phyloP scores from a whole-genome alignment of 2,797 vertebrate species.

The Malurus leucopterus region DNA sequence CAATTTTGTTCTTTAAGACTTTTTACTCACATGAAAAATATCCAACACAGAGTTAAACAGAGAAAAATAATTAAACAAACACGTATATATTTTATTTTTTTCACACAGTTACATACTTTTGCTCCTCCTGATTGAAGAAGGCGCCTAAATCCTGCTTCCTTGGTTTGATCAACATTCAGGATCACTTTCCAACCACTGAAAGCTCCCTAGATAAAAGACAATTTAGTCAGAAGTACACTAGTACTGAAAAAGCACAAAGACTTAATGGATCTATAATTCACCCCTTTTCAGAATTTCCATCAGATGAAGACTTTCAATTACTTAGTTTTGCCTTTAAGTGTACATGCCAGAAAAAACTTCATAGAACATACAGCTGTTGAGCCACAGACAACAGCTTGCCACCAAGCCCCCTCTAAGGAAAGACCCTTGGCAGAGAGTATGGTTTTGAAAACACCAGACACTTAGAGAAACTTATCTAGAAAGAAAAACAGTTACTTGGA shows the following conservation, averaged over 20 bases:
- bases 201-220: slow-evolving; percentile 79
- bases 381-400: not conserved
- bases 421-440: not conserved
- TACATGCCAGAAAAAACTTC: not conserved
- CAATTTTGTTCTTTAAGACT: not conserved
- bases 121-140: slow-evolving; percentile 94
- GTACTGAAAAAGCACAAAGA: not conserved
- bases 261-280: not conserved
- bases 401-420: not conserved
- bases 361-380: not conserved
- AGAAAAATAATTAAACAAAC: not conserved
- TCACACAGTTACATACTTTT: slow-evolving; percentile 72
- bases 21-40: not conserved
- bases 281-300: not conserved
- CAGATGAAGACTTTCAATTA: not conserved
- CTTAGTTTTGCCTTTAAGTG: not conserved
- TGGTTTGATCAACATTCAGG: slow-evolving; percentile 89
- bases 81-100: not conserved
- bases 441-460: not conserved
- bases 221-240: not conserved
- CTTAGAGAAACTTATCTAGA: not conserved
- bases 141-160: slow-evolving; percentile 92
- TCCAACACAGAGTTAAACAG: not conserved
- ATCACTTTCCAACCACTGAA: slow-evolving; percentile 96
- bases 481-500: not conserved